Conservation (phyloP, 2,888 invertebrate species). For the Trypoxylon attenuatum region DNA sequence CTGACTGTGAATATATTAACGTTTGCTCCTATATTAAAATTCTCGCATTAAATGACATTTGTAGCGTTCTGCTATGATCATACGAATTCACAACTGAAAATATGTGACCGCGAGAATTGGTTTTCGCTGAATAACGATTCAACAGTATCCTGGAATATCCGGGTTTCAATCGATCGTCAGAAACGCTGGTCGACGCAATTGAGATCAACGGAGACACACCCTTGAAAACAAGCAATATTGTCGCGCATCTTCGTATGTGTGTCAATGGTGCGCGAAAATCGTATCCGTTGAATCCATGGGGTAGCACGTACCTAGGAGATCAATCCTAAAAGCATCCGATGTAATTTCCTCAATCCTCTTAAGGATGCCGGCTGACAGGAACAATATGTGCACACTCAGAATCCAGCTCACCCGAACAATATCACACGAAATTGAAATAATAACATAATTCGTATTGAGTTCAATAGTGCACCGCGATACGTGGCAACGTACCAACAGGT, state of each 20-base stretch:
- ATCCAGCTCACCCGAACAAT: no score
- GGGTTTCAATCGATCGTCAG: no score
- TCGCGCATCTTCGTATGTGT: neutral
- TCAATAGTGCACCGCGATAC: neutral
- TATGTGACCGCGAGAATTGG: no score
- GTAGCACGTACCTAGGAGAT: neutral
- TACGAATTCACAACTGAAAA: no score
- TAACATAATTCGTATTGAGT: neutral
- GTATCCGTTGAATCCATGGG: neutral
- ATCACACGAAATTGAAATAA: no score
- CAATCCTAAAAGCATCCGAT: neutral
- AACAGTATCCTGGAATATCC: no score
- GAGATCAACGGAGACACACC: neutral
- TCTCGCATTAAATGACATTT: no score
- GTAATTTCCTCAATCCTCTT: neutral
- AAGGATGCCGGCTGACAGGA: neutral
- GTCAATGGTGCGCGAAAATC: neutral
- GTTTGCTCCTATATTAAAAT: no score
- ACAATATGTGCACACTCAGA: neutral
- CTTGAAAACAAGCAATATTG: neutral
- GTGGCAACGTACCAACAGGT: neutral
- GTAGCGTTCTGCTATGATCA: no score
- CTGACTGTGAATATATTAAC: no score
- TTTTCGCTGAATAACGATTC: no score
- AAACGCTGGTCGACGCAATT: neutral